These are phyloP conservation scores for Cossypha dichroa DNA, from an alignment of 2,797 vertebrate genomes.

Conservation along the genomic window DNA sequence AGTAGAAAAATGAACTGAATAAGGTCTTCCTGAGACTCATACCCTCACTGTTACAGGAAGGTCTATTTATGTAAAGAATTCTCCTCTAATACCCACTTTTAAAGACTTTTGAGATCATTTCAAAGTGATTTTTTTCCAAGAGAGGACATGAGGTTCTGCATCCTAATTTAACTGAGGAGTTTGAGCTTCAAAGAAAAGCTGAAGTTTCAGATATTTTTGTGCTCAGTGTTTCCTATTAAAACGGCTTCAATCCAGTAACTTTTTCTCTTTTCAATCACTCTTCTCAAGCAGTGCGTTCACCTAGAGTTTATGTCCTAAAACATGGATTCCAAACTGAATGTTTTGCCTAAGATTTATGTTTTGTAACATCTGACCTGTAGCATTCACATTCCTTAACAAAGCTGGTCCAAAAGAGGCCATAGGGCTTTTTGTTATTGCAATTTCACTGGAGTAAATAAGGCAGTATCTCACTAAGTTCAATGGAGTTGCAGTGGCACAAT, in stretches of 20 bases:
- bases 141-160: background rate
- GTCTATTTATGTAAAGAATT: background rate
- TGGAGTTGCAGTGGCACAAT: accelerated
- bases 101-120: background rate
- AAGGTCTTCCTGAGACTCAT: background rate
- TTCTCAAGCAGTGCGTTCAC: background rate
- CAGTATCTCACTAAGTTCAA: background rate
- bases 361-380: background rate
- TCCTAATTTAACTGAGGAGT: background rate
- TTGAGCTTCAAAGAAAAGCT: background rate
- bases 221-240: background rate
- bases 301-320: background rate
- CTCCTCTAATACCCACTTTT: background rate
- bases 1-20: background rate
- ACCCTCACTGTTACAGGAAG: background rate
- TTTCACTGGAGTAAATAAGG: background rate
- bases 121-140: background rate
- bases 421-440: background rate
- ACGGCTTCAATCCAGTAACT: background rate
- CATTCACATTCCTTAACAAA: background rate
- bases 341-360: background rate
- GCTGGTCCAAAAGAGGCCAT: background rate
- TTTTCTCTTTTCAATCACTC: background rate
- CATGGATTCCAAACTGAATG: background rate
- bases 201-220: background rate